Conservation (phyloP, 2,888 invertebrate genomes). For the Polydrusus pterygomalis region DNA sequence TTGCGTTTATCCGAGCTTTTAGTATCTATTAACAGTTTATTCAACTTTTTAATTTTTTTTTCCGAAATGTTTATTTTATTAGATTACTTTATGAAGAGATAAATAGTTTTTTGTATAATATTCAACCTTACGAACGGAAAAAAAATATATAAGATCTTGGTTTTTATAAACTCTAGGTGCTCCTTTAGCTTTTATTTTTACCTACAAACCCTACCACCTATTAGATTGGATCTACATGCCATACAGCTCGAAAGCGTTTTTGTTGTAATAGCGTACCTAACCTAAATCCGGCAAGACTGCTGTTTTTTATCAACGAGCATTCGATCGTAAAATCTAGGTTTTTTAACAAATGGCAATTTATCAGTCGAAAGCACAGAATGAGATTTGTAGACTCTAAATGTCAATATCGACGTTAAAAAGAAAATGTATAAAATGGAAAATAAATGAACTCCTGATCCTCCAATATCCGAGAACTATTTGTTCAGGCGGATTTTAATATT, state of each 20-base stretch:
- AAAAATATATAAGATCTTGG: too few relatives aligned
- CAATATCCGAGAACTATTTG: constrained; percentile 33
- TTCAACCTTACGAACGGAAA: too few relatives aligned
- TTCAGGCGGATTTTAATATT: constrained; percentile 36
- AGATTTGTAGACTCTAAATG: constrained; percentile 42
- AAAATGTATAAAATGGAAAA: constrained; percentile 42
- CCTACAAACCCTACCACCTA: too few relatives aligned
- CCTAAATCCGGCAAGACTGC: constrained; percentile 20
- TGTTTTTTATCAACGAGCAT: constrained; percentile 41
- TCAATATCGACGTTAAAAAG: constrained; percentile 39
- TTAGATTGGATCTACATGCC: neutral
- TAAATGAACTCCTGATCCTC: constrained; percentile 41
- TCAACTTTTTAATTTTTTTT: too few relatives aligned
- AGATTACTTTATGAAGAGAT: too few relatives aligned
- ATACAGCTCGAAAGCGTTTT: neutral
- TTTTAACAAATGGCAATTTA: constrained; percentile 49
- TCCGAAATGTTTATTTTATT: too few relatives aligned
- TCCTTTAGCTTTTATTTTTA: too few relatives aligned
- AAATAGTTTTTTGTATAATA: too few relatives aligned
- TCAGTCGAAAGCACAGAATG: constrained; percentile 43
- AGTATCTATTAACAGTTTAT: too few relatives aligned
- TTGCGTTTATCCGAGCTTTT: too few relatives aligned
- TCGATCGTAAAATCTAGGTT: constrained; percentile 46
- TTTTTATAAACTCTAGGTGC: too few relatives aligned
- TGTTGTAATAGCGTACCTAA: constrained; percentile 1